Evolutionary conservation across 2,888 invertebrate genomes (phyloP), one percentile per base, ranked within the genome.

Genomic region (Drosophila ezoana): DNA sequence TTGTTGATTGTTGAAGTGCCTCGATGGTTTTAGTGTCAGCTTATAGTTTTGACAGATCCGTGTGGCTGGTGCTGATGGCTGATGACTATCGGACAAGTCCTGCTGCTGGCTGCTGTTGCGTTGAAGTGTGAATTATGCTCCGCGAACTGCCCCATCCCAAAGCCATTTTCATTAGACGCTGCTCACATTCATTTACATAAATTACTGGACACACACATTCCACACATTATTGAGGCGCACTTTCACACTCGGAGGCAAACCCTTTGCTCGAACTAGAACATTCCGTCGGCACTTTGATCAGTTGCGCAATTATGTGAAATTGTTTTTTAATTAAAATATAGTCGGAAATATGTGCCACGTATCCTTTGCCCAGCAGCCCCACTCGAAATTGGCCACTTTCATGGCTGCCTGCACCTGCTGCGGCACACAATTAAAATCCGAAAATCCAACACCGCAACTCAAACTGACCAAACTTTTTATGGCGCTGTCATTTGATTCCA

Each of bases 11-110:
- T 56, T 85, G 77, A 86, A 86, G 86, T 89, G 90, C 81, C 81
- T 66, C 84, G 59, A 68, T 71, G 85, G 86, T 74, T 78, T 86
- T 89, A 86, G 76, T 86, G 86, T 86, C 86, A 79, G 86, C 72
- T 86, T 86, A 86, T 74, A 86, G 85, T 89, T 87, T 87, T 78
- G 90, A 86, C 87, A 87, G 83, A 71, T 52, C 40, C 32, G 43
- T 16, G 28, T 20, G 10, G 53, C 60, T 56, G 51, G 18, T 54
- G 54, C 47, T 57, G 63, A 20, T 65, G 37, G 53, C 62, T 58
- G 89, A 79, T 85, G 68, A 37, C 61, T 72, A 89, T 82, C 87
- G 54, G 57, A 13, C 10, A 28, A 20, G 18, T 43, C 47, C 43
- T 23, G 13, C 41, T 62, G 80, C 68, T 69, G 63, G 69, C 79